Percentiles rank a stretch among this genome's conserved stretches.
phyloP scores from a whole-genome alignment of 2,113 vertebrate genomes.

The Phodopus roborovskii region DNA sequence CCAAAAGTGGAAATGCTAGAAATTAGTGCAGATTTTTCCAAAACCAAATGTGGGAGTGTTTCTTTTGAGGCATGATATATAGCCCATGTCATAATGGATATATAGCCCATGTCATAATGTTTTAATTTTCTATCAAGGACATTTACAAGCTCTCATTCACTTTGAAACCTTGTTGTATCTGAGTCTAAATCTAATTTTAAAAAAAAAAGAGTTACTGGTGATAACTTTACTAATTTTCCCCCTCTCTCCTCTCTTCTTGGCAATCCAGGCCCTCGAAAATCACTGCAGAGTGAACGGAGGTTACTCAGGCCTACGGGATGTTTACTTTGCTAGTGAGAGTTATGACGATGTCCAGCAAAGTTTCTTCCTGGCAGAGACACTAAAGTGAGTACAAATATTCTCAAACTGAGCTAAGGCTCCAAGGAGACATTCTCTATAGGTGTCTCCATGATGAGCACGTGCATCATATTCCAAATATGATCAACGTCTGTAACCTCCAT shows the following conservation, averaged over 20 bases:
- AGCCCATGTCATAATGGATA: too few relatives aligned
- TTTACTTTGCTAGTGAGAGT: slow-evolving; percentile 90
- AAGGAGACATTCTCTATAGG: not conserved
- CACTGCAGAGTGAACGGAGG: slow-evolving; percentile 94
- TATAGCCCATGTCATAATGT: slow-evolving; percentile 16
- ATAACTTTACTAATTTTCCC: slow-evolving; percentile 36
- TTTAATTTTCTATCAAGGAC: slow-evolving; percentile 53
- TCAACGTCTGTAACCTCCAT: not conserved
- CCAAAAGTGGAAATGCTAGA: not conserved
- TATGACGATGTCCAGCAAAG: slow-evolving; percentile 98
- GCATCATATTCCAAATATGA: not conserved
- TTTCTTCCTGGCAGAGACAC: slow-evolving; percentile 97
- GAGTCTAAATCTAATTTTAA: slow-evolving; percentile 27
- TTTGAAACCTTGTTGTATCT: slow-evolving; percentile 33
- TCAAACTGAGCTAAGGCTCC: not conserved
- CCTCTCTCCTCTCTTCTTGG: not conserved
- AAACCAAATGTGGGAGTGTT: slow-evolving; percentile 13
- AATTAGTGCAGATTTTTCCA: slow-evolving; percentile 41
- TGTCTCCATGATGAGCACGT: slow-evolving; percentile 24
- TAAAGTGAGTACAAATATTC: slow-evolving; percentile 91
- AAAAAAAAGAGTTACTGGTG: not conserved
- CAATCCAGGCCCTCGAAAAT: slow-evolving; percentile 93
- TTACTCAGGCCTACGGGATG: slow-evolving; percentile 95
- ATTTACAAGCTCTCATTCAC: not conserved
- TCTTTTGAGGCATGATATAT: not conserved